Conservation (phyloP, 1,140 invertebrate genomes). For the Bombus balteatus region DNA sequence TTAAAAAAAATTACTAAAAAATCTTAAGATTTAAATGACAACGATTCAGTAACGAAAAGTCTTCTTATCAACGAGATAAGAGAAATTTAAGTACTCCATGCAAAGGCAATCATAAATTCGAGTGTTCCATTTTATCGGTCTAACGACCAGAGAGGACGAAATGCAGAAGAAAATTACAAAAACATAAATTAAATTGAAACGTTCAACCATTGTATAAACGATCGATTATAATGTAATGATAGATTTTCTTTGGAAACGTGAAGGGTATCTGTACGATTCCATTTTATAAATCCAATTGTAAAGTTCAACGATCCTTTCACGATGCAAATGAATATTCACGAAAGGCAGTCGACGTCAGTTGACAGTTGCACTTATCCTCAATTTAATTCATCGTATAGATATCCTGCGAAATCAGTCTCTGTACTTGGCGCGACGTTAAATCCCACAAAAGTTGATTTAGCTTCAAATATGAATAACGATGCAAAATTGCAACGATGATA, state of each 20-base stretch:
- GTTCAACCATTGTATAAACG: not conserved
- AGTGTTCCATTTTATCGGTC: not conserved
- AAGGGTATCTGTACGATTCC: not conserved
- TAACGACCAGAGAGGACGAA: not conserved
- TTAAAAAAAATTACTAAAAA: not conserved
- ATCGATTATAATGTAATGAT: no score
- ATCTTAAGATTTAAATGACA: not conserved
- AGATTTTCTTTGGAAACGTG: not conserved
- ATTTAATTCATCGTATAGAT: constrained; percentile 55
- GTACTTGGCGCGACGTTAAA: not conserved
- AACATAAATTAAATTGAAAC: not conserved
- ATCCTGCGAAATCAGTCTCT: constrained; percentile 37
- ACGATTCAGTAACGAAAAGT: not conserved
- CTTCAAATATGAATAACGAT: not conserved
- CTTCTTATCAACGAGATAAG: not conserved
- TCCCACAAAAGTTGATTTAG: not conserved
- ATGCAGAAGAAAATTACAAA: not conserved
- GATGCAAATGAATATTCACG: constrained; percentile 59
- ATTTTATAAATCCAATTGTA: constrained; percentile 18
- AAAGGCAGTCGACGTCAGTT: constrained; percentile 19
- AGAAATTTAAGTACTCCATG: not conserved
- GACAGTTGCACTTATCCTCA: constrained; percentile 49
- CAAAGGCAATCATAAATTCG: not conserved
- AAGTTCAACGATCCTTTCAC: constrained; percentile 41
- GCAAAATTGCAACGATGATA: not conserved